These are phyloP conservation scores for Cygnus atratus DNA, from an alignment of 2,113 vertebrate species.

Conservation along the genomic window DNA sequence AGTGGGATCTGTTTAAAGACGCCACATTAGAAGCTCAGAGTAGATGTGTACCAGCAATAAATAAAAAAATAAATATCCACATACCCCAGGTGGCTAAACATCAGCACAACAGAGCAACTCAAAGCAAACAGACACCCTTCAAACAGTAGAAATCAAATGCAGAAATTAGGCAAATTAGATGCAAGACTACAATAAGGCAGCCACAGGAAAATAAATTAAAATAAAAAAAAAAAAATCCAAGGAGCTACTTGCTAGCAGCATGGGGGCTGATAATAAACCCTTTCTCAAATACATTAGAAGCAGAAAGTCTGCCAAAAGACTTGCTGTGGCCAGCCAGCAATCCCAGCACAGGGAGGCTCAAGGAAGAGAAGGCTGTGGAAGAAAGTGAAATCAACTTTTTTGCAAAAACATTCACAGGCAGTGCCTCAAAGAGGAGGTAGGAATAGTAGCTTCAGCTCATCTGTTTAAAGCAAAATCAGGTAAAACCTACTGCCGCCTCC, in stretches of 20 bases:
- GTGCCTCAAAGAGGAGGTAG: neutral
- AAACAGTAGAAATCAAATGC: slow-evolving; percentile 22
- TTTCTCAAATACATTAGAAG: slow-evolving; percentile 3
- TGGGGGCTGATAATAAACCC: neutral
- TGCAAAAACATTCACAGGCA: neutral
- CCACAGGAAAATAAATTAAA: slow-evolving; percentile 11
- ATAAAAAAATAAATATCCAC: neutral
- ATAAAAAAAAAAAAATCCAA: slow-evolving; percentile 18
- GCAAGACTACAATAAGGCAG: slow-evolving; percentile 6
- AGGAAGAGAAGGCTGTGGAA: neutral
- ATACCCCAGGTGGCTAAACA: slow-evolving; percentile 28
- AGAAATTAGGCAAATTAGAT: slow-evolving; percentile 50
- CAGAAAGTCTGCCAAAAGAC: neutral
- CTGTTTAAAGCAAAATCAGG: neutral
- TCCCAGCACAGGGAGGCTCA: neutral
- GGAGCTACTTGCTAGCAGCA: neutral
- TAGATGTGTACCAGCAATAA: neutral
- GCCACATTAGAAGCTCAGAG: neutral
- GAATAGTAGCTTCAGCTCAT: neutral
- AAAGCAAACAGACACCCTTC: slow-evolving; percentile 19
- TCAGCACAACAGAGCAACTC: neutral
- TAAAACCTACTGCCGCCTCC: neutral
- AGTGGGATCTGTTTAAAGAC: neutral
- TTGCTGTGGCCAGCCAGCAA: neutral
- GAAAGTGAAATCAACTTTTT: neutral